Evolutionary conservation across 1,140 invertebrate genomes (phyloP), one percentile per base, ranked within the genome.

Genomic region (Bradysia coprophila): DNA sequence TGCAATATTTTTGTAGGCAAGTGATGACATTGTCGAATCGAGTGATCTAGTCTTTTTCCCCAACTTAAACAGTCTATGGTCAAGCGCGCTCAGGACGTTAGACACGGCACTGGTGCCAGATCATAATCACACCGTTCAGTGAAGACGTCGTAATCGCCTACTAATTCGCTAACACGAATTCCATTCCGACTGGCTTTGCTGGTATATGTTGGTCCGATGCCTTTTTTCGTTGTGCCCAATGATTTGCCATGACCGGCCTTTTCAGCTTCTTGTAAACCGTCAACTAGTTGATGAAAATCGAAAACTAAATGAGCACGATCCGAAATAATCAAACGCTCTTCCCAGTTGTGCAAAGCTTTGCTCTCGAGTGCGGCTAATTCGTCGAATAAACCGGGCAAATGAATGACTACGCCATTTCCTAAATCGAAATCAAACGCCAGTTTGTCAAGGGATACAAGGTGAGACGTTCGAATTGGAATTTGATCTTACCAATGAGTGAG

Each of bases 381-480:
- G 24, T 94, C 86, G 63, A 98, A 97, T n/a, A 99, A 67, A 32
- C 92, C 88, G 16, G 91, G 88, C 37, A 98, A 62, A 65, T 98
- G 90, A 47, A 98, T 84, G 5, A 99, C 95, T 32, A 98, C 93
- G 19, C 95, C 95, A 68, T 98, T 98, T n/a, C 93, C 92, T 95
- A 57, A 1, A 71, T 69, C n/a, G n/a, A n/a, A n/a, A 37, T 43
- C 51, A 39, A 48, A 45, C 41, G 20, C n/a, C n/a, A n/a, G n/a
- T n/a, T n/a, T n/a, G n/a, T n/a, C n/a, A n/a, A n/a, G n/a, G n/a
- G n/a, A n/a, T n/a, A n/a, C n/a, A n/a, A n/a, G n/a, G n/a, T n/a
- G n/a, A n/a, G n/a, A n/a, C n/a, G n/a, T n/a, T n/a, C n/a, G n/a
- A n/a, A n/a, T n/a, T n/a, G n/a, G n/a, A n/a, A n/a, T n/a, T n/a